phyloP scores from a whole-genome alignment of 2,797 vertebrate genomes.

The Catamblyrhynchus diadema region DNA sequence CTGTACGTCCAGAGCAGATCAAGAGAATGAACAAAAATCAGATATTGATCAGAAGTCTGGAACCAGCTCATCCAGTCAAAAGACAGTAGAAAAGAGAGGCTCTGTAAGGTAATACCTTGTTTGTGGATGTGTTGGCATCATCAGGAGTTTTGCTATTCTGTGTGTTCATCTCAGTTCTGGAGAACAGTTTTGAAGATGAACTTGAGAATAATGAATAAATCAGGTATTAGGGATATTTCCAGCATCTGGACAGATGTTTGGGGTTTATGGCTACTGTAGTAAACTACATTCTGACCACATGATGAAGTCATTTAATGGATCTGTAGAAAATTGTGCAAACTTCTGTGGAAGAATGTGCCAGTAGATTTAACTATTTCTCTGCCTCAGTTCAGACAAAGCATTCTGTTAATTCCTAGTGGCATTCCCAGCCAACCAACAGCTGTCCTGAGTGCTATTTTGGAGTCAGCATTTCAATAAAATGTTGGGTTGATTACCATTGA shows the following conservation, averaged over 20 bases:
- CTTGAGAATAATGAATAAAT: not conserved
- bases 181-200: not conserved
- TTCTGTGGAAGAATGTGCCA: not conserved
- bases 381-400: not conserved
- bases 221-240: not conserved
- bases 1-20: not conserved
- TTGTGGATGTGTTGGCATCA: not conserved
- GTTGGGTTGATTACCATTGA: not conserved
- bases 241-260: not conserved
- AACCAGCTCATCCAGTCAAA: not conserved
- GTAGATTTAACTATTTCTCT: not conserved
- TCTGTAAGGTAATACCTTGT: conserved; percentile 48
- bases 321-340: not conserved
- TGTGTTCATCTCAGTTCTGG: not conserved
- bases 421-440: not conserved
- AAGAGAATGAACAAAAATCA: conserved; percentile 32
- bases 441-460: not conserved
- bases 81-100: not conserved
- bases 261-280: not conserved
- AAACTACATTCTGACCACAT: not conserved
- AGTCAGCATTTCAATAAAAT: not conserved
- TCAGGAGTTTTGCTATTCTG: not conserved
- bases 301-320: not conserved
- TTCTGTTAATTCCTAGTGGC: not conserved
- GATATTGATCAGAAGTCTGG: not conserved